Conservation (phyloP, 2,797 vertebrate species). For the Bucorvus abyssinicus region DNA sequence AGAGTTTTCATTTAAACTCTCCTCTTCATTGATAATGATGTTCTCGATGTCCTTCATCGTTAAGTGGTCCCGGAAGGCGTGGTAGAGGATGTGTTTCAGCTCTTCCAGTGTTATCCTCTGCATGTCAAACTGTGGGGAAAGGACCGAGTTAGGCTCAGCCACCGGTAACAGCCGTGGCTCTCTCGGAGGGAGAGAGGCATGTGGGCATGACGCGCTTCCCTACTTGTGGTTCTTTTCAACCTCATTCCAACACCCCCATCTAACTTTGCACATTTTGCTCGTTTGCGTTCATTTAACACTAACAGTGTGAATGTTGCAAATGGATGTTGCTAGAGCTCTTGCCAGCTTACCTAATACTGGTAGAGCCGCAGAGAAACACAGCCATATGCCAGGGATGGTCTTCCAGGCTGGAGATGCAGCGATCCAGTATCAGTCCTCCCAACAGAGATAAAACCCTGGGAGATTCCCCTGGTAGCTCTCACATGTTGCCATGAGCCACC, state of each 20-base stretch:
- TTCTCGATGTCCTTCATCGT: constrained; percentile 99
- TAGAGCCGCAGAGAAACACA: not conserved
- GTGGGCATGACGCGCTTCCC: not conserved
- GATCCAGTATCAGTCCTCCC: not conserved
- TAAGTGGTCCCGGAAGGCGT: constrained; percentile 95
- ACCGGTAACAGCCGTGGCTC: too few relatives aligned
- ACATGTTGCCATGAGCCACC: not conserved
- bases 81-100: constrained; percentile 97
- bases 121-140: constrained; percentile 93
- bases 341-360: not conserved
- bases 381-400: not conserved
- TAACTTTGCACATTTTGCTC: not conserved
- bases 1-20: constrained; percentile 94
- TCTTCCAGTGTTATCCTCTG: constrained; percentile 96
- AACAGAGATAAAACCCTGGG: not conserved
- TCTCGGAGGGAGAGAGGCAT: not conserved
- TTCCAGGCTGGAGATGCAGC: not conserved
- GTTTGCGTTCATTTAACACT: not conserved
- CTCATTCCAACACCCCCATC: not conserved
- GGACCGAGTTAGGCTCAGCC: not conserved
- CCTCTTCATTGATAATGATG: constrained; percentile 98
- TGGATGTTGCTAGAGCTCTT: not conserved
- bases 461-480: not conserved
- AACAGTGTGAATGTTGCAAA: not conserved
- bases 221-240: accelerated